phyloP scores from a whole-genome alignment of 2,113 vertebrate genomes.

The Tenebrosternarchus preto region DNA sequence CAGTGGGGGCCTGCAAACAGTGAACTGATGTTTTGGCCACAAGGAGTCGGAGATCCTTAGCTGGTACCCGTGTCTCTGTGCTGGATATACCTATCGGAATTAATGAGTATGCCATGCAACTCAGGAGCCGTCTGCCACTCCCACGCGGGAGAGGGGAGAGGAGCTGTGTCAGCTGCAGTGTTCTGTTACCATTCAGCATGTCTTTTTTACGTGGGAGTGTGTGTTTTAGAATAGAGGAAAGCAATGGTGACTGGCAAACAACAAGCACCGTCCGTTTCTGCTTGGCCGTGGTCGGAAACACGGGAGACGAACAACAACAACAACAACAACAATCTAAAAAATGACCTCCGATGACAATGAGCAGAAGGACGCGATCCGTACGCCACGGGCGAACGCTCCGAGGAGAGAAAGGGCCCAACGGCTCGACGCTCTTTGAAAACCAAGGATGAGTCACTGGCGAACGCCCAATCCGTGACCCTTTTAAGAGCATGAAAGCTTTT shows the following conservation, averaged over 20 bases:
- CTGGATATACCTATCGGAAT: slow-evolving; percentile 4
- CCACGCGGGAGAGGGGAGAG: slow-evolving; percentile 13
- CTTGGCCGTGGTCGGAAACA: neutral
- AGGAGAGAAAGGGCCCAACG: neutral
- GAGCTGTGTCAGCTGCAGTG: neutral
- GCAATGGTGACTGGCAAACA: neutral
- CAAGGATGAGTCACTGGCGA: slow-evolving; percentile 40
- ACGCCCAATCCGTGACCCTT: slow-evolving; percentile 35
- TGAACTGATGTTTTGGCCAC: neutral
- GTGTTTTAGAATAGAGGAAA: neutral
- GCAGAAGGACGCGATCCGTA: neutral
- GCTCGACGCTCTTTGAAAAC: slow-evolving; percentile 27
- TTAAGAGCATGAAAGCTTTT: slow-evolving; percentile 53
- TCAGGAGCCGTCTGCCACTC: neutral
- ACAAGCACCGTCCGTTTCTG: neutral
- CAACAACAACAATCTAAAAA: neutral
- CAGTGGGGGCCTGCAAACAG: neutral
- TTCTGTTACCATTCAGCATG: neutral
- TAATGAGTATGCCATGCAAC: slow-evolving; percentile 17
- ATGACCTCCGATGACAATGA: slow-evolving; percentile 15
- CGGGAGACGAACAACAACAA: neutral
- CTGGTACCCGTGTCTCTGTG: neutral
- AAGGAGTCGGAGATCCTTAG: slow-evolving; percentile 37
- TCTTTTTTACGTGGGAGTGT: neutral
- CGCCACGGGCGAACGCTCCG: neutral